A percentile compares a stretch with the other conserved stretches of the same genome.
These are phyloP conservation scores for Drosophila sp. DNA, from an alignment of 1,140 invertebrate species.

Conservation along the genomic window DNA sequence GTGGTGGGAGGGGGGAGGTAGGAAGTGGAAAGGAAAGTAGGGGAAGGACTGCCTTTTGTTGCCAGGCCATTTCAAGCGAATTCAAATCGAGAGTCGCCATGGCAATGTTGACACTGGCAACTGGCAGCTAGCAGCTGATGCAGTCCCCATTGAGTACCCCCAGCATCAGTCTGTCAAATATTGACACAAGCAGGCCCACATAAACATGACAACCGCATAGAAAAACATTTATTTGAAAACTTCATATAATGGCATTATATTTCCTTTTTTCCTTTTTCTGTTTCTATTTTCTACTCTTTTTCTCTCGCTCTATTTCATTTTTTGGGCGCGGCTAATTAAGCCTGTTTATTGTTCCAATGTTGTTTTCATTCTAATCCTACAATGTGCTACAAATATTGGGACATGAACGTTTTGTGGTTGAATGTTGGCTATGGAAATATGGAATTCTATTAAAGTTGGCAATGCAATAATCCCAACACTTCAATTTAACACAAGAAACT, in stretches of 20 bases:
- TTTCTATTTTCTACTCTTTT: background rate
- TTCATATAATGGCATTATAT: conserved; percentile 6
- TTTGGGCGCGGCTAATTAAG: conserved; percentile 12
- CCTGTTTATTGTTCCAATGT: background rate
- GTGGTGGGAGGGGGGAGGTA: background rate
- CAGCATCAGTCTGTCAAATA: conserved; percentile 15
- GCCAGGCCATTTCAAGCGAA: conserved; percentile 16
- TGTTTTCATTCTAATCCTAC: background rate
- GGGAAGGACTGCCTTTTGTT: conserved; percentile 5
- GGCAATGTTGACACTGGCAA: conserved; percentile 16
- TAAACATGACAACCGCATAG: conserved; percentile 12
- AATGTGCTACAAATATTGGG: background rate
- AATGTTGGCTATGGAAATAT: too few relatives aligned
- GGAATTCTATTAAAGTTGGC: too few relatives aligned
- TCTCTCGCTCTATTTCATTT: background rate
- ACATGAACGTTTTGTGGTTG: background rate
- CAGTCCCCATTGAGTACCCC: conserved; percentile 11
- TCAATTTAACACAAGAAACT: too few relatives aligned
- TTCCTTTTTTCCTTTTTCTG: background rate
- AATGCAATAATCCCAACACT: too few relatives aligned
- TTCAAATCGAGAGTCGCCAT: conserved; percentile 15
- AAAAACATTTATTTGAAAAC: conserved; percentile 31
- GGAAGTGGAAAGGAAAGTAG: background rate
- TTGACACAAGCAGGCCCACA: conserved; percentile 7
- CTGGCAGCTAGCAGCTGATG: conserved; percentile 13